phyloP scores from a whole-genome alignment of 2,113 vertebrate species.

The Tupaia chinensis region DNA sequence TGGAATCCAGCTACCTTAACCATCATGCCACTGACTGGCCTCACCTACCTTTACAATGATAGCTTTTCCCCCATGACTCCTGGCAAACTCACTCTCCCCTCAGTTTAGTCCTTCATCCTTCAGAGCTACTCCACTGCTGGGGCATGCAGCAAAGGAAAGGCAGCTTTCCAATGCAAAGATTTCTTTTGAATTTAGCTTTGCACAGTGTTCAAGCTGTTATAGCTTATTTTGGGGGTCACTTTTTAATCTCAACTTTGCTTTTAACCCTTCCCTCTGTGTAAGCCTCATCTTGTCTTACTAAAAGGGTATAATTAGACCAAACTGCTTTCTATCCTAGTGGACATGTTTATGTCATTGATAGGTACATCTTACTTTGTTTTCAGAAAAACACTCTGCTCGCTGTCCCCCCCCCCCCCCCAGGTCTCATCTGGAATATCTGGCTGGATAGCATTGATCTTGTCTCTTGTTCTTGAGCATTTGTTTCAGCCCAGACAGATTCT shows the following conservation, averaged over 20 bases:
- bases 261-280: background rate
- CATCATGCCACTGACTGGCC: too few relatives aligned
- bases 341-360: background rate
- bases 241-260: conserved; percentile 24
- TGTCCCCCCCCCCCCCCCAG: background rate
- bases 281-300: background rate
- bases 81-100: background rate
- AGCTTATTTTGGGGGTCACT: conserved; percentile 47
- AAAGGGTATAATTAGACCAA: background rate
- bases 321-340: background rate
- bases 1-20: too few relatives aligned
- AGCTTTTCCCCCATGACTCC: background rate
- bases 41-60: background rate
- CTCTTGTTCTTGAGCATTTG: background rate
- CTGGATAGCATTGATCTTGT: background rate
- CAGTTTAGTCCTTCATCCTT: background rate
- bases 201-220: background rate
- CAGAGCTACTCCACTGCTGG: background rate
- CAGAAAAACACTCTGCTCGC: too few relatives aligned
- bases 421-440: background rate
- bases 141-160: background rate
- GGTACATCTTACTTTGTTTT: background rate
- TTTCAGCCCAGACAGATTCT: background rate
- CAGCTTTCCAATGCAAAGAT: background rate
- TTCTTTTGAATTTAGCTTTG: background rate